Evolutionary conservation across 2,888 invertebrate genomes (phyloP).

Genomic region (Therioaphis trifolii): DNA sequence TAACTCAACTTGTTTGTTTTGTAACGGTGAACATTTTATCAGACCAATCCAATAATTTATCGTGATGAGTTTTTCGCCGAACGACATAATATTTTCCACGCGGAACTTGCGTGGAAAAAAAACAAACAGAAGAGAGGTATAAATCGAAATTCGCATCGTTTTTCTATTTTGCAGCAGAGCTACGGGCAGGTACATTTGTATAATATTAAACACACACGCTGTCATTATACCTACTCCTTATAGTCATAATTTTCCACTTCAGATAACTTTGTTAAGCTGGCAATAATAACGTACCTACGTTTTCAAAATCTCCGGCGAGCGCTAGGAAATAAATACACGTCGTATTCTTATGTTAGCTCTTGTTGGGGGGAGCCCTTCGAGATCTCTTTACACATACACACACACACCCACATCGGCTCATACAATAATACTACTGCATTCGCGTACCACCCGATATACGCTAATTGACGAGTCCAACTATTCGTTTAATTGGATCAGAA

Average conservation of each 20-base stretch:
- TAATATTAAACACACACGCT: too few species aligned
- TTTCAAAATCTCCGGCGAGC: background rate
- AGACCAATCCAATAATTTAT: too few species aligned
- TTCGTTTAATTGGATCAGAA: conserved; percentile 58
- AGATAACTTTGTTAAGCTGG: background rate
- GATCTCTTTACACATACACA: background rate
- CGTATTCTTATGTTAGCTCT: conserved; percentile 43
- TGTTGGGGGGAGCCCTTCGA: conserved; percentile 26
- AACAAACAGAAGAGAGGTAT: background rate
- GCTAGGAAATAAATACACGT: background rate
- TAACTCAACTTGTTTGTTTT: too few species aligned
- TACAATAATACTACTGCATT: too few species aligned
- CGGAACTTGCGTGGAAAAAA: too few species aligned
- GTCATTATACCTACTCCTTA: too few species aligned
- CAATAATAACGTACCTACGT: too few species aligned
- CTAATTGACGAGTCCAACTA: conserved; percentile 56
- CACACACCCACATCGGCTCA: too few species aligned
- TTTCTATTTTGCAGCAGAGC: background rate
- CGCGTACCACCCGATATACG: conserved; percentile 5
- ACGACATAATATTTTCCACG: too few species aligned
- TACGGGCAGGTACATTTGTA: too few species aligned
- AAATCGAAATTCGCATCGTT: background rate
- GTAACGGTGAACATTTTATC: too few species aligned
- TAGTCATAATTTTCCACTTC: background rate
- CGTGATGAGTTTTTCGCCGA: too few species aligned